Conservation (phyloP, 2,113 vertebrate species). For the Oreocharis arfaki region DNA sequence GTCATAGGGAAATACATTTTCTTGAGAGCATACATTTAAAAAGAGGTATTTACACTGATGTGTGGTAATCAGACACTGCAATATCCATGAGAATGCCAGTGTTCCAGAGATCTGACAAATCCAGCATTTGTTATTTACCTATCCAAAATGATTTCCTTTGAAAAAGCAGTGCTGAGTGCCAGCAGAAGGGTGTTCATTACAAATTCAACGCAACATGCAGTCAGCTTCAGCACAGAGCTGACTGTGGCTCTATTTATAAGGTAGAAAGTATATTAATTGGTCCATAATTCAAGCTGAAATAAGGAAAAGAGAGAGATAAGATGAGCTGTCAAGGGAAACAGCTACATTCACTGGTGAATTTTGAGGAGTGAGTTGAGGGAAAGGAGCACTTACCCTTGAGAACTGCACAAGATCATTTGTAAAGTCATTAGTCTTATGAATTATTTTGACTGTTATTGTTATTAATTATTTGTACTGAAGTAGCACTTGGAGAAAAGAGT, state of each 20-base stretch:
- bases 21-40: not conserved
- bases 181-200: not conserved
- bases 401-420: not conserved
- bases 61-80: not conserved
- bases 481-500: not conserved
- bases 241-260: not conserved
- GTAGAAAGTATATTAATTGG: constrained; percentile 12
- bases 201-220: not conserved
- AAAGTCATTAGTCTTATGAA: constrained; percentile 18
- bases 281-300: constrained; percentile 30
- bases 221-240: not conserved
- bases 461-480: constrained; percentile 55
- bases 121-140: constrained; percentile 17
- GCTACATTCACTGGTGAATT: not conserved
- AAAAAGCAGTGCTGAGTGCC: not conserved
- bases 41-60: not conserved
- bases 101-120: not conserved
- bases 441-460: constrained; percentile 38
- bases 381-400: constrained; percentile 19
- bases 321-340: not conserved
- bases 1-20: not conserved
- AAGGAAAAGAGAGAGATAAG: not conserved
- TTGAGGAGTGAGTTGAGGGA: not conserved
- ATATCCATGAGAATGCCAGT: not conserved
- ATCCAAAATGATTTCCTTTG: not conserved